Conservation (phyloP, 2,888 invertebrate species). For the Spilosoma lubricipeda region DNA sequence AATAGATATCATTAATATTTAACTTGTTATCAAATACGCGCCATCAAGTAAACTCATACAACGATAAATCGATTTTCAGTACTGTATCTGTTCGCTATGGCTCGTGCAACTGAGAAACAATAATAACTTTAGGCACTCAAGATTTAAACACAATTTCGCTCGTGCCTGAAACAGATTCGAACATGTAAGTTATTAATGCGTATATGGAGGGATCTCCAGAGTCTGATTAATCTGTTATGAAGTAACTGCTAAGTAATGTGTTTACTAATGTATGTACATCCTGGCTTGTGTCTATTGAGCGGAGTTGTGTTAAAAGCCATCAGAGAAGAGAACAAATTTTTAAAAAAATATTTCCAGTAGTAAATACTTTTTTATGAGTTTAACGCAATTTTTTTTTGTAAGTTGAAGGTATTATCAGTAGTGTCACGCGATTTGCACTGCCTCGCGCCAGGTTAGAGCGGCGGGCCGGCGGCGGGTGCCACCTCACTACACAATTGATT, state of each 20-base stretch:
- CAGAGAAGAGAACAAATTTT: background rate
- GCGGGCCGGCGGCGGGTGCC: background rate
- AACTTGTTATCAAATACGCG: background rate
- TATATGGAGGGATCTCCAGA: background rate
- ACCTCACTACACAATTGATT: conserved; percentile 21
- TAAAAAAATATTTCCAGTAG: background rate
- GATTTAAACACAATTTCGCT: background rate
- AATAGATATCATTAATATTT: background rate
- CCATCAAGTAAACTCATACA: background rate
- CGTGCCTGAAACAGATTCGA: background rate
- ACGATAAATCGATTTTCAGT: background rate
- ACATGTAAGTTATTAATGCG: background rate
- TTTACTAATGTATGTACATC: background rate
- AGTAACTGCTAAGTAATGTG: background rate
- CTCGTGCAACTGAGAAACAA: background rate
- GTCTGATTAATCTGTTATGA: background rate
- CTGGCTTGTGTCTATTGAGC: background rate
- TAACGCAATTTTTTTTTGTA: conserved; percentile 31
- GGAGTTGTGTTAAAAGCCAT: background rate
- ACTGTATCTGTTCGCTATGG: background rate
- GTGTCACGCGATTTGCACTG: conserved; percentile 35
- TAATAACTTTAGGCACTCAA: background rate
- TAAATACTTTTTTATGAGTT: background rate
- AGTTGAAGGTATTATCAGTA: conserved; percentile 27
- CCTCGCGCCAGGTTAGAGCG: conserved; percentile 9